These are phyloP conservation scores for Drosophila aldrichi DNA, from an alignment of 2,888 invertebrate genomes.

Conservation along the genomic window DNA sequence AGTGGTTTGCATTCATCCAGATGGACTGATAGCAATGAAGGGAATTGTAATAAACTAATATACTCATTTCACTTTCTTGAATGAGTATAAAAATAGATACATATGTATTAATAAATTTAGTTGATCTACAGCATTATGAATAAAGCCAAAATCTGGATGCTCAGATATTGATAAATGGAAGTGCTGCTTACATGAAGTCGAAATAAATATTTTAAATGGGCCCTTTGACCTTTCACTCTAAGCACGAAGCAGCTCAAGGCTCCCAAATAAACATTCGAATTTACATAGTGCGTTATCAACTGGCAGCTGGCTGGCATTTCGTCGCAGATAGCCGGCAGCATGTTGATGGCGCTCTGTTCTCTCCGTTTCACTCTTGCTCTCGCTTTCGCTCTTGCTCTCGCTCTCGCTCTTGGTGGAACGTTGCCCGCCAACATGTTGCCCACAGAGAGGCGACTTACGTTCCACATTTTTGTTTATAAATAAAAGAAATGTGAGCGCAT, in stretches of 20 bases:
- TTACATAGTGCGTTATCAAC: slow-evolving; percentile 60
- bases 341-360: slow-evolving; percentile 18
- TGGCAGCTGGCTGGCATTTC: background rate
- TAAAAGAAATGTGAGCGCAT: slow-evolving; percentile 70
- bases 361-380: background rate
- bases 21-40: too few species aligned
- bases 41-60: too few species aligned
- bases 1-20: too few species aligned
- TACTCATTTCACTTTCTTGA: too few species aligned
- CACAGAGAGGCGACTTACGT: slow-evolving; percentile 48
- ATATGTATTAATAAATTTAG: background rate
- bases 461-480: slow-evolving; percentile 81
- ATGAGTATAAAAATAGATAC: too few species aligned
- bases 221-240: slow-evolving; percentile 66
- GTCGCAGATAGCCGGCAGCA: slow-evolving; percentile 27
- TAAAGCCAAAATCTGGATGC: background rate
- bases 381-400: too few species aligned
- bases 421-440: slow-evolving; percentile 67
- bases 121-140: background rate
- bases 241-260: slow-evolving; percentile 25
- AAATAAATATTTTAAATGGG: slow-evolving; percentile 32
- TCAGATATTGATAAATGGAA: background rate
- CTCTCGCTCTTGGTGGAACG: too few species aligned
- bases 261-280: slow-evolving; percentile 53
- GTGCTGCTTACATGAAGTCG: slow-evolving; percentile 21